phyloP scores from a whole-genome alignment of 1,140 invertebrate genomes.

The Eciton burchellii region DNA sequence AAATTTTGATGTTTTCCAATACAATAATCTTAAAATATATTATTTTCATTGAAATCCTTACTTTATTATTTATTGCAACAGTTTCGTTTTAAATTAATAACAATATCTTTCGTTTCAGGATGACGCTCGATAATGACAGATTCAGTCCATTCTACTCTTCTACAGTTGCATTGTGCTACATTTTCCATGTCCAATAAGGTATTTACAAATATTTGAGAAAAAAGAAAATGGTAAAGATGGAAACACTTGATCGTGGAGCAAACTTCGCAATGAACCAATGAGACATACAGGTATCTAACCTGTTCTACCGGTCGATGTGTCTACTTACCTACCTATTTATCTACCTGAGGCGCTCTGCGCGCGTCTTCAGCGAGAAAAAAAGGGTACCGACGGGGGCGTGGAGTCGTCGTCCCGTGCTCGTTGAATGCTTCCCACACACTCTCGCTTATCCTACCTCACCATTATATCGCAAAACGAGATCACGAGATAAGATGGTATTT shows the following conservation, averaged over 20 bases:
- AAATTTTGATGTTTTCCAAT: not conserved
- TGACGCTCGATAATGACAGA: not conserved
- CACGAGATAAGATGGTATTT: not conserved
- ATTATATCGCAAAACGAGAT: conserved; percentile 17
- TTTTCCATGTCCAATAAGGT: not conserved
- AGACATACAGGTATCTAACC: conserved; percentile 69
- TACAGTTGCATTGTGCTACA: not conserved
- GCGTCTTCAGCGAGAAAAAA: conserved; percentile 62
- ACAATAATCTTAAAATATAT: not conserved
- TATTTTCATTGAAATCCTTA: not conserved
- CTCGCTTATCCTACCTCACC: conserved; percentile 39
- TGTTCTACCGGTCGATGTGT: conserved; percentile 71
- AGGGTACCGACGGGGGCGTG: conserved; percentile 64
- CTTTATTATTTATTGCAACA: not conserved
- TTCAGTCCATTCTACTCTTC: not conserved
- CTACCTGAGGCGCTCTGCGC: conserved; percentile 67
- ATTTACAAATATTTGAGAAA: not conserved
- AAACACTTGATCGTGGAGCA: not conserved
- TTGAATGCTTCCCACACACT: conserved; percentile 22
- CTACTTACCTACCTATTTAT: conserved; percentile 12
- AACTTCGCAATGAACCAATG: not conserved
- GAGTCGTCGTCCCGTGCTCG: conserved; percentile 59
- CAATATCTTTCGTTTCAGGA: not conserved
- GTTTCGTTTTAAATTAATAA: not conserved
- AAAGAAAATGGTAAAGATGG: not conserved